Conservation (phyloP, 2,888 invertebrate species). For the Geotrupes spiniger region DNA sequence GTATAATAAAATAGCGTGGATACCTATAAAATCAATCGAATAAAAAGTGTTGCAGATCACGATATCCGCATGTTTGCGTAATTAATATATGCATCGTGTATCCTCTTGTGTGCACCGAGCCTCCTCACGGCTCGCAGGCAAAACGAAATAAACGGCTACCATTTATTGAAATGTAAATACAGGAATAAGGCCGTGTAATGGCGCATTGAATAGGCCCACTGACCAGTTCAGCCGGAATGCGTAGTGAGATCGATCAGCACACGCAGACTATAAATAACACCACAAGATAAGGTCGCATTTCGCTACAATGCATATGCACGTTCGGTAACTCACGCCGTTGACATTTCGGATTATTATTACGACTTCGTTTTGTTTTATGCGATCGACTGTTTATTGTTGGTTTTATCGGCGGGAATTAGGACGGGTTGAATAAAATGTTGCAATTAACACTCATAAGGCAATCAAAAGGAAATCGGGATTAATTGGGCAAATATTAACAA, state of each 20-base stretch:
- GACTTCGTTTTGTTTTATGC: not conserved
- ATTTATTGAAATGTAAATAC: slow-evolving; percentile 16
- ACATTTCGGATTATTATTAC: slow-evolving; percentile 5
- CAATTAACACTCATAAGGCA: no score
- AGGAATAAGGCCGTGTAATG: slow-evolving; percentile 17
- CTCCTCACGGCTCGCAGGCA: not conserved
- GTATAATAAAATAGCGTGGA: no score
- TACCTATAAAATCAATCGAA: no score
- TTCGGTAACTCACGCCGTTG: slow-evolving; percentile 9
- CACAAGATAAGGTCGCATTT: slow-evolving; percentile 7
- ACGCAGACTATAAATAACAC: slow-evolving; percentile 15
- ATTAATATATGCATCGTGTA: slow-evolving; percentile 6
- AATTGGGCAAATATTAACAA: no score
- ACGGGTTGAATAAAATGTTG: no score
- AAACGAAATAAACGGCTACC: slow-evolving; percentile 9
- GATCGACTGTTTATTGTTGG: not conserved
- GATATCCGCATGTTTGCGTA: slow-evolving; percentile 2
- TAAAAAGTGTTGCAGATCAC: slow-evolving; percentile 1
- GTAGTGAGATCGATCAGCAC: slow-evolving; percentile 19
- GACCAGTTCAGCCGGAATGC: slow-evolving; percentile 19
- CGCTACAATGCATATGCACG: slow-evolving; percentile 6
- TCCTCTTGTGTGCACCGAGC: slow-evolving; percentile 1
- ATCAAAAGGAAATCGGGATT: no score
- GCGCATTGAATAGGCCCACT: slow-evolving; percentile 17
- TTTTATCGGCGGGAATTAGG: not conserved